Conservation (phyloP, 2,797 vertebrate genomes). For the Enteromius mattozi region DNA sequence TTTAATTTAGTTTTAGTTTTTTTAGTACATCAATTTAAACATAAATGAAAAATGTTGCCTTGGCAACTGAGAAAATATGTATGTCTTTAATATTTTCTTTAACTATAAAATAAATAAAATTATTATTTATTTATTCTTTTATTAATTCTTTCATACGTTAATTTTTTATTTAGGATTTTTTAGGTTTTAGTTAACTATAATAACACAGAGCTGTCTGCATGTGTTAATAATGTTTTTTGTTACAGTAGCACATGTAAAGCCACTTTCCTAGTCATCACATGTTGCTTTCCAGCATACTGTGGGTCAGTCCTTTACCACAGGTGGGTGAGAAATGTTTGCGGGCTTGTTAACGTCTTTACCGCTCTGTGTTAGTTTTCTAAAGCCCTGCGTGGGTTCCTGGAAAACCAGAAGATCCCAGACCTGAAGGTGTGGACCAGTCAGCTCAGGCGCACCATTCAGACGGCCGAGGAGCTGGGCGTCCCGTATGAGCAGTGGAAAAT, state of each 20-base stretch:
- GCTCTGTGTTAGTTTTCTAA: conserved; percentile 80
- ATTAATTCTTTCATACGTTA: neutral
- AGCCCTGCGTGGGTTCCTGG: conserved; percentile 84
- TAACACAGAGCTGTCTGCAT: neutral
- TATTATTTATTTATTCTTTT: neutral
- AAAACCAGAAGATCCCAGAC: conserved; percentile 85
- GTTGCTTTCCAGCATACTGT: conserved; percentile 11
- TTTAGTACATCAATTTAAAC: neutral
- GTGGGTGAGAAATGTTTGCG: neutral
- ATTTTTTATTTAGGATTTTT: neutral
- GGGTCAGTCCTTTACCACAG: neutral
- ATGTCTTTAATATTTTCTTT: neutral
- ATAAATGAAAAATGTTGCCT: neutral
- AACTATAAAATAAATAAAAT: neutral
- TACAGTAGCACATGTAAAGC: neutral
- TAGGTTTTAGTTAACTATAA: neutral
- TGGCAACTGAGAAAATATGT: neutral
- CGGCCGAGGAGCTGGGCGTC: conserved; percentile 88
- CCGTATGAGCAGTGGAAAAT: conserved; percentile 98
- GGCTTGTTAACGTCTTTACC: neutral
- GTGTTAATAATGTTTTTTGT: neutral
- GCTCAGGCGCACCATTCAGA: conserved; percentile 94
- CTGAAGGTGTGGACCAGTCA: conserved; percentile 98
- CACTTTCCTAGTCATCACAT: neutral
- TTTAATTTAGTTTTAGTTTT: neutral